phyloP scores from a whole-genome alignment of 2,113 vertebrate species.

The Solea solea region DNA sequence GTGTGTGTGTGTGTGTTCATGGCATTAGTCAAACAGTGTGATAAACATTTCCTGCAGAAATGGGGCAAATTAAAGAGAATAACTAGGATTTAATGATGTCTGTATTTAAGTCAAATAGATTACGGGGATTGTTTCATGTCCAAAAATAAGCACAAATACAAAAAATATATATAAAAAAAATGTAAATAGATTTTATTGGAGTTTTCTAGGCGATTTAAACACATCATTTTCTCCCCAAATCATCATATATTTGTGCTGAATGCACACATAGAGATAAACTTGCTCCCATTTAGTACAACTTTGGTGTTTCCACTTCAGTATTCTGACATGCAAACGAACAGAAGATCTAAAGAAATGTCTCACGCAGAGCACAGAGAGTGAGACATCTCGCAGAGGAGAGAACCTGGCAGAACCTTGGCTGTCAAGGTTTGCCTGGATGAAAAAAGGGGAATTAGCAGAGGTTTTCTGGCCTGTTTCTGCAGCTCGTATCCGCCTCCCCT shows the following conservation, averaged over 20 bases:
- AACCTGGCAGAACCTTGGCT: constrained; percentile 27
- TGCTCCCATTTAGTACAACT: neutral
- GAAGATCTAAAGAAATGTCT: neutral
- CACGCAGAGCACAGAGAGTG: neutral
- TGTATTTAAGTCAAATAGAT: neutral
- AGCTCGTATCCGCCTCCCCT: constrained; percentile 24
- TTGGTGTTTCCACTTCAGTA: neutral
- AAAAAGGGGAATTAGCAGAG: constrained; percentile 26
- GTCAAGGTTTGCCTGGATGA: constrained; percentile 32
- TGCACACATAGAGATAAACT: neutral
- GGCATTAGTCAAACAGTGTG: constrained; percentile 29
- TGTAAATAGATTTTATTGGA: too few species aligned
- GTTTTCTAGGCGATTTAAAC: too few species aligned
- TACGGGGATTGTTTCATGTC: too few species aligned
- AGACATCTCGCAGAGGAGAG: neutral
- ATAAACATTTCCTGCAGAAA: neutral
- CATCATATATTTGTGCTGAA: neutral
- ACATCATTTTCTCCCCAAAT: neutral
- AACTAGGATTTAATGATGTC: neutral
- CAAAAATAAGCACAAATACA: neutral
- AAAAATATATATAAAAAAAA: neutral
- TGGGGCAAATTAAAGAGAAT: neutral
- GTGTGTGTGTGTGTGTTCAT: neutral
- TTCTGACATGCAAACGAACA: neutral
- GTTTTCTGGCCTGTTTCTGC: constrained; percentile 37